Conservation (phyloP, 1,140 invertebrate species). For the Drosophila neocordata region DNA sequence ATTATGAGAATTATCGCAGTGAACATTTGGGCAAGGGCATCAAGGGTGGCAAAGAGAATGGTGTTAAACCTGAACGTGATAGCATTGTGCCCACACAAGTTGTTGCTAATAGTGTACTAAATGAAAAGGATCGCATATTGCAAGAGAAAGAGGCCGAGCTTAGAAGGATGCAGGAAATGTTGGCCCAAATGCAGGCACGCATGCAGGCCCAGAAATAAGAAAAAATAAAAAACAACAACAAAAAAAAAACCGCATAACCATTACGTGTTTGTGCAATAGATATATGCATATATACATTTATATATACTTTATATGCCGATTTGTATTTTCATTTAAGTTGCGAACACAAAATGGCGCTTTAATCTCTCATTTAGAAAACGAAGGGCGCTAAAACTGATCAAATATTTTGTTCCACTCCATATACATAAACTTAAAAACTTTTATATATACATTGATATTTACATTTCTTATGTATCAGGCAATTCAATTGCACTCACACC, state of each 20-base stretch:
- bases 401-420: conserved; percentile 33
- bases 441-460: conserved; percentile 32
- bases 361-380: conserved; percentile 51
- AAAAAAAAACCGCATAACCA: conserved; percentile 21
- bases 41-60: conserved; percentile 83
- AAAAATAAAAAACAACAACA: conserved; percentile 39
- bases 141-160: conserved; percentile 96
- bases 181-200: conserved; percentile 97
- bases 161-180: conserved; percentile 96
- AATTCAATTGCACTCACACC: conserved; percentile 49
- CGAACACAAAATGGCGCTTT: conserved; percentile 38
- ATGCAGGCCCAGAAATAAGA: conserved; percentile 87
- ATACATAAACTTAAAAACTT: conserved; percentile 26
- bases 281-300: conserved; percentile 32
- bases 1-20: conserved; percentile 98
- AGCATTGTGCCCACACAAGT: conserved; percentile 44
- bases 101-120: conserved; percentile 80
- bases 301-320: conserved; percentile 66
- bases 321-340: conserved; percentile 46
- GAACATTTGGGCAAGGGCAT: conserved; percentile 92
- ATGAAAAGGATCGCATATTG: conserved; percentile 92
- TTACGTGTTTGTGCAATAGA: conserved; percentile 20
- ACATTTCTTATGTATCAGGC: conserved; percentile 32
- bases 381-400: conserved; percentile 55
- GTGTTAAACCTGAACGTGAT: conserved; percentile 69